These are phyloP conservation scores for Pseudorhombus dupliciocellatus DNA, from an alignment of 2,113 vertebrate genomes.

Conservation along the genomic window DNA sequence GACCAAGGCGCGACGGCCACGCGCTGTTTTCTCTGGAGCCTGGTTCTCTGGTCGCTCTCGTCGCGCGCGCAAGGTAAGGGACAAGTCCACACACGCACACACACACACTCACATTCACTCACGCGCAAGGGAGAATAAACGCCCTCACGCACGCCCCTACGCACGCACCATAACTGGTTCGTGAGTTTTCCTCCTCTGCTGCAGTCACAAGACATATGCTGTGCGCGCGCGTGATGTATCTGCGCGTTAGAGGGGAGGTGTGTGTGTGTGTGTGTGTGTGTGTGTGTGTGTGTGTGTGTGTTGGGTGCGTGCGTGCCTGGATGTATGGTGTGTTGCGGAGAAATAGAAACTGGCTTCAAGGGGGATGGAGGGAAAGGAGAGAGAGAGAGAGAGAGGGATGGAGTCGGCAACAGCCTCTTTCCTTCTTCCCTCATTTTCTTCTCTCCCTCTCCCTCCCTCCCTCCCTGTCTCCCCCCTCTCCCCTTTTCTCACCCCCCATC, in stretches of 20 bases:
- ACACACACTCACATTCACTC: neutral
- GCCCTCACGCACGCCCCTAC: constrained; percentile 9
- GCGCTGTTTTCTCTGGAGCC: constrained; percentile 76
- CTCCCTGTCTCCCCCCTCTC: neutral
- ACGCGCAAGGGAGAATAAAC: constrained; percentile 16
- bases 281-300: constrained; percentile 16
- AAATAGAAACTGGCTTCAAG: constrained; percentile 49
- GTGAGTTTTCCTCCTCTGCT: constrained; percentile 20
- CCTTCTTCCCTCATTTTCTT: constrained; percentile 41
- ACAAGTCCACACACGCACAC: neutral
- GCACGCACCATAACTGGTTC: neutral
- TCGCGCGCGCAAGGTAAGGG: constrained; percentile 74
- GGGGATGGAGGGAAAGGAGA: constrained; percentile 38
- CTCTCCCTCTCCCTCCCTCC: constrained; percentile 9
- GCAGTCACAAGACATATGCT: constrained; percentile 44
- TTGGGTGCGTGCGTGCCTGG: constrained; percentile 7
- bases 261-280: neutral
- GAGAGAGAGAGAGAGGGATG: constrained; percentile 42
- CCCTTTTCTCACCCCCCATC: constrained; percentile 21
- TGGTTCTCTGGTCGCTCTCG: constrained; percentile 71
- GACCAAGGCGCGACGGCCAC: constrained; percentile 66
- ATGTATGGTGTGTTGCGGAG: constrained; percentile 60
- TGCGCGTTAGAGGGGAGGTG: constrained; percentile 3
- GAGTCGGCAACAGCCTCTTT: constrained; percentile 62
- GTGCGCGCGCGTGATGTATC: neutral